These are phyloP conservation scores for Trichomycterus rosablanca DNA, from an alignment of 2,113 vertebrate genomes.

Conservation along the genomic window DNA sequence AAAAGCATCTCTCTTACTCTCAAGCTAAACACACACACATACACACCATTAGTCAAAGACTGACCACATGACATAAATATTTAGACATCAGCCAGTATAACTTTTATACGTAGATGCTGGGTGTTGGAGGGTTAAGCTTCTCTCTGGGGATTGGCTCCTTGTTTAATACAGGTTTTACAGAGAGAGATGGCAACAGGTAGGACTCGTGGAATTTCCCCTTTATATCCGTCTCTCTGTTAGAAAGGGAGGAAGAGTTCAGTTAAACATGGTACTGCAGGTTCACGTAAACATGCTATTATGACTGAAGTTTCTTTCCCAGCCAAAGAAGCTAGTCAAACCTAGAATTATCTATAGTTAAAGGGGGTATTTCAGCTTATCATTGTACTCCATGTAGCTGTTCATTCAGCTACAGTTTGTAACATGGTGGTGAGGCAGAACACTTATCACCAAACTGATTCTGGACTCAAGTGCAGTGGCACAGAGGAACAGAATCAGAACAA, in stretches of 20 bases:
- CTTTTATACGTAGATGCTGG: slow-evolving; percentile 91
- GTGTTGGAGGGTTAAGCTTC: slow-evolving; percentile 85
- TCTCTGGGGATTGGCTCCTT: slow-evolving; percentile 71
- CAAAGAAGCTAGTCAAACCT: too few relatives aligned
- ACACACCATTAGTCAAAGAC: slow-evolving; percentile 11
- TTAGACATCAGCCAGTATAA: too few relatives aligned
- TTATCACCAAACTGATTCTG: too few relatives aligned
- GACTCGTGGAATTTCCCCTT: slow-evolving; percentile 81
- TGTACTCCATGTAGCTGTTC: too few relatives aligned
- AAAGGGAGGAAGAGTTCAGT: not conserved
- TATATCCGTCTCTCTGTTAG: slow-evolving; percentile 66
- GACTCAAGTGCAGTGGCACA: too few relatives aligned
- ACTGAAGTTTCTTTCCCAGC: too few relatives aligned
- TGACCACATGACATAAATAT: not conserved
- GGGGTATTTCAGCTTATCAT: too few relatives aligned
- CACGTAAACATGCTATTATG: too few relatives aligned
- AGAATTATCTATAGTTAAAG: too few relatives aligned
- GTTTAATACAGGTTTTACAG: slow-evolving; percentile 76
- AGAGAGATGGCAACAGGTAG: slow-evolving; percentile 74
- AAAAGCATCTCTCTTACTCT: slow-evolving; percentile 87
- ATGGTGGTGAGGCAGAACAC: too few relatives aligned
- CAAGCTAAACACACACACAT: slow-evolving; percentile 67
- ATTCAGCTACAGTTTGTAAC: too few relatives aligned
- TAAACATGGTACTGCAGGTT: not conserved
- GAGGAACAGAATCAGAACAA: too few relatives aligned